Evolutionary conservation across 37 sponge, comb jelly and placozoan genomes (phyloP).

Genomic region (Mnemiopsis leidyi): DNA sequence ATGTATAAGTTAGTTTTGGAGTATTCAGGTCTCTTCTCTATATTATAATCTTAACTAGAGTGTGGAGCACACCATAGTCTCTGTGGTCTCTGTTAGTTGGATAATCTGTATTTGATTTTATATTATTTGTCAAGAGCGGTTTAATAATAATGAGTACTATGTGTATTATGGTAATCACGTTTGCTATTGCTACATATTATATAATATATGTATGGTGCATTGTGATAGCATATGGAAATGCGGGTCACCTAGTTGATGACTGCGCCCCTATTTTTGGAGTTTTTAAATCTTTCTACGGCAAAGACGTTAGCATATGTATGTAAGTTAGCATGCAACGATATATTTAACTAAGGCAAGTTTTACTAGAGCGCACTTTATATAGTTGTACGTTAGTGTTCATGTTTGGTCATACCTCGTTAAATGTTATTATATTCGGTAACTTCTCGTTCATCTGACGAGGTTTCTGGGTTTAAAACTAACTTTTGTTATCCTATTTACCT

Average conservation of each 20-base stretch:
- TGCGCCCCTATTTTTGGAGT: neutral
- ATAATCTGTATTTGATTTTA: conserved; percentile 42
- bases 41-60: neutral
- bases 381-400: neutral
- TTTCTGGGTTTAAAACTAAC: neutral
- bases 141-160: neutral
- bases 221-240: no score
- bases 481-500: no score
- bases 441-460: neutral
- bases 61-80: neutral
- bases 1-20: neutral
- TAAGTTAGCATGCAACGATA: no score
- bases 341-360: neutral
- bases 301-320: neutral
- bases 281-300: neutral
- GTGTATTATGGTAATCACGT: neutral
- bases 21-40: neutral
- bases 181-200: neutral
- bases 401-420: neutral
- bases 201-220: neutral
- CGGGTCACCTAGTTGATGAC: neutral
- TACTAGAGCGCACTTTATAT: neutral
- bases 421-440: neutral
- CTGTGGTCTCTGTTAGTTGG: no score
- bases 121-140: conserved; percentile 12